phyloP scores from a whole-genome alignment of 2,888 invertebrate species.

The Pandemis corylana region DNA sequence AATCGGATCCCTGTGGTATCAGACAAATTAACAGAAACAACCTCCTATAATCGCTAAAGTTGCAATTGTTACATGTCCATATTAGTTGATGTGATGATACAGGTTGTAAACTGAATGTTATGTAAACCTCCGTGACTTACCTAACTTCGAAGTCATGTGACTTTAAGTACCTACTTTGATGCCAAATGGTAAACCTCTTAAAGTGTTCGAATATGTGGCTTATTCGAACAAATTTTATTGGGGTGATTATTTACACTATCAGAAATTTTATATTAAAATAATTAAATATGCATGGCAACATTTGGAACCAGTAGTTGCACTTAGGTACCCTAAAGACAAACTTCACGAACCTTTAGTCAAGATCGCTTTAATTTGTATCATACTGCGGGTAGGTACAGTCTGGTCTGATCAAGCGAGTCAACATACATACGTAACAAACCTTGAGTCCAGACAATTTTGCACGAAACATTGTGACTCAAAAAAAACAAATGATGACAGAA shows the following conservation, averaged over 20 bases:
- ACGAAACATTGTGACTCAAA: background rate
- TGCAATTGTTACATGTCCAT: conserved; percentile 21
- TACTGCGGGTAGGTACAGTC: background rate
- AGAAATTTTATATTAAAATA: conserved; percentile 3
- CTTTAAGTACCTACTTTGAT: conserved; percentile 31
- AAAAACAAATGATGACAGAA: background rate
- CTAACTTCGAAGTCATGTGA: conserved; percentile 33
- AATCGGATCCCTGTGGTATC: background rate
- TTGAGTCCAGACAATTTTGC: background rate
- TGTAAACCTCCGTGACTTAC: conserved; percentile 30
- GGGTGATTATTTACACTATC: background rate
- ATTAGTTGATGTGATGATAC: conserved; percentile 31
- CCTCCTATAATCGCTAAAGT: conserved; percentile 10
- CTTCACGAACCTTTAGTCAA: background rate
- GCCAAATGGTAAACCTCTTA: conserved; percentile 8
- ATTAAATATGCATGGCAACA: too few relatives aligned
- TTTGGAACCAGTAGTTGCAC: too few relatives aligned
- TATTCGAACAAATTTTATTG: background rate
- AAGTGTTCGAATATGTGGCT: background rate
- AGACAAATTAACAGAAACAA: background rate
- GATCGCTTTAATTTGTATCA: background rate
- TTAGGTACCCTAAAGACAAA: background rate
- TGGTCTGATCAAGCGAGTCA: background rate
- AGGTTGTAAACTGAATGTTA: conserved; percentile 17
- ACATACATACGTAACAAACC: background rate